These are phyloP conservation scores for Anguilla marmorata DNA, from an alignment of 2,797 vertebrate genomes.

Conservation along the genomic window DNA sequence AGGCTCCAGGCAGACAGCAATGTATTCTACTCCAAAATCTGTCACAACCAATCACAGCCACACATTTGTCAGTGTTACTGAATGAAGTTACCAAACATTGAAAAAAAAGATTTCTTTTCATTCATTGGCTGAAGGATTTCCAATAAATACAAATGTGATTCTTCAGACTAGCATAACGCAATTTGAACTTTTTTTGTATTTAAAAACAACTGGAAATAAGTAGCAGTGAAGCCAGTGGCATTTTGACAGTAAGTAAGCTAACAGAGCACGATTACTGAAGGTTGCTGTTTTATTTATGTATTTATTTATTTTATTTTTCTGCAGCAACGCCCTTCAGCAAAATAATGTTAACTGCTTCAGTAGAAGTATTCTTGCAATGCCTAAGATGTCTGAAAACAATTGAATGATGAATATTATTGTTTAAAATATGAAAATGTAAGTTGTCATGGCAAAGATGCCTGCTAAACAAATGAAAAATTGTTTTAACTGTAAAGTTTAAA, in stretches of 20 bases:
- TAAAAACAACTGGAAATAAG: neutral
- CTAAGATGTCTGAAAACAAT: neutral
- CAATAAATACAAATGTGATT: neutral
- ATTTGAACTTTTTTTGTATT: neutral
- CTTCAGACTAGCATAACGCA: neutral
- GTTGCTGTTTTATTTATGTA: neutral
- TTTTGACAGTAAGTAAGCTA: neutral
- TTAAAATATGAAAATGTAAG: neutral
- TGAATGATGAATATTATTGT: neutral
- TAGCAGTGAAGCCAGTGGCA: neutral
- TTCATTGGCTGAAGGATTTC: neutral
- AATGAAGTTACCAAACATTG: neutral
- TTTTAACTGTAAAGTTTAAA: too few species aligned
- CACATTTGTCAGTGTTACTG: slow-evolving; percentile 6
- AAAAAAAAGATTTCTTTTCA: neutral
- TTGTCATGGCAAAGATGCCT: neutral
- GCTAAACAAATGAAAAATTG: too few species aligned
- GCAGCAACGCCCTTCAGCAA: neutral
- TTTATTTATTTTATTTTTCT: neutral
- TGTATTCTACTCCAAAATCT: neutral
- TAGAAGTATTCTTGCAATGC: neutral
- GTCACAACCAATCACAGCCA: neutral
- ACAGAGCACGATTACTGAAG: neutral
- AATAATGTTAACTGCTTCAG: neutral
- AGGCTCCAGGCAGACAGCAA: neutral